A percentile compares a stretch with the other conserved stretches of the same genome.
Evolutionary conservation across 2,113 vertebrate species (phyloP).

Genomic region (Enhydra lutris): DNA sequence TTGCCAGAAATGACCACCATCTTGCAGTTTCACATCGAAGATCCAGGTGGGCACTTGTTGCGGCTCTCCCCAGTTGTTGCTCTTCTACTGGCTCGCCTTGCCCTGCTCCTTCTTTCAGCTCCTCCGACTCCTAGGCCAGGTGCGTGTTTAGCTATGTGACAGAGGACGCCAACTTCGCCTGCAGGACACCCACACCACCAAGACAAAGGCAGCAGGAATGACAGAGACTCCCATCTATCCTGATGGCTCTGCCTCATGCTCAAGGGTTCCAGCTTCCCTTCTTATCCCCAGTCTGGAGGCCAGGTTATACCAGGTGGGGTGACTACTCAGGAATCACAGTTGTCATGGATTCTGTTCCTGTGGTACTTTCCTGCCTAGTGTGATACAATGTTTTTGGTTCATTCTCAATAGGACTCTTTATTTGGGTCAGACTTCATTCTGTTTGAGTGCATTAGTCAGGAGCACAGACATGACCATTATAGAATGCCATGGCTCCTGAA

Average conservation of each 20-base stretch:
- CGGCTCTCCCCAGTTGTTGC: background rate
- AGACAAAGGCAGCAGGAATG: background rate
- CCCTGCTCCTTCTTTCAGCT: background rate
- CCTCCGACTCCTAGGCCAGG: background rate
- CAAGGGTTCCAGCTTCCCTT: background rate
- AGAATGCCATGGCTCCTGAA: background rate
- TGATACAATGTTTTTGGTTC: background rate
- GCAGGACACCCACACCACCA: background rate
- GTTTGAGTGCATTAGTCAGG: background rate
- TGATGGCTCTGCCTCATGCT: background rate
- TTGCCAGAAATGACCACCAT: too few relatives aligned
- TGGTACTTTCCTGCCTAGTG: background rate
- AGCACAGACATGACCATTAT: background rate
- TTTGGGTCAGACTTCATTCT: background rate
- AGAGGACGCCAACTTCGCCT: background rate
- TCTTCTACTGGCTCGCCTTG: background rate
- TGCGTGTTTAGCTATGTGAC: background rate
- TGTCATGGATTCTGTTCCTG: background rate
- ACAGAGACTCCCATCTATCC: background rate
- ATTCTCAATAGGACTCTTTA: background rate
- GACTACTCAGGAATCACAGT: background rate
- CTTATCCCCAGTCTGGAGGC: background rate
- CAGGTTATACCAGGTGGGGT: background rate
- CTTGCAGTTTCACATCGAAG: too few relatives aligned
- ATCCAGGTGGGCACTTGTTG: background rate